Percentiles rank a stretch among this genome's conserved stretches.
These are phyloP conservation scores for Pherbina coryleti DNA, from an alignment of 2,888 invertebrate genomes.

Conservation along the genomic window DNA sequence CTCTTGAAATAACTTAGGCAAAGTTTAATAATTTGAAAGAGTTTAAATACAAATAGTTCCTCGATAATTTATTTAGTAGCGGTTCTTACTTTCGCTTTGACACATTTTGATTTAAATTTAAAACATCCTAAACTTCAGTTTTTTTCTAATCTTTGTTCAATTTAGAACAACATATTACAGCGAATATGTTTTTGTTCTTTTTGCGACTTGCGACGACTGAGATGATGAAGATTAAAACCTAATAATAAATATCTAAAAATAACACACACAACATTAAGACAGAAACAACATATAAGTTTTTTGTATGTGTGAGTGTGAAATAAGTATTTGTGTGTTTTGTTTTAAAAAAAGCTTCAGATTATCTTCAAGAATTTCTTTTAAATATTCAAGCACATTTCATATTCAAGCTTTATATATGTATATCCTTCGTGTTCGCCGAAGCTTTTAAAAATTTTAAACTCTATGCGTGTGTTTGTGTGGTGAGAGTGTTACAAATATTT, in stretches of 20 bases:
- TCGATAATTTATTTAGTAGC: no score
- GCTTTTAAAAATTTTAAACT: slow-evolving; percentile 28
- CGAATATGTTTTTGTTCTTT: slow-evolving; percentile 27
- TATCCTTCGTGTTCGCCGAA: slow-evolving; percentile 33
- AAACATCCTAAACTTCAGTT: slow-evolving; percentile 39
- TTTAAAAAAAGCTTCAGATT: neutral
- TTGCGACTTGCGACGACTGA: slow-evolving; percentile 29
- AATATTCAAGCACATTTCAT: neutral
- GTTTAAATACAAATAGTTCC: no score
- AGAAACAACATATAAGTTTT: slow-evolving; percentile 35
- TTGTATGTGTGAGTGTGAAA: slow-evolving; percentile 34
- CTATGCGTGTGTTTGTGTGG: slow-evolving; percentile 31
- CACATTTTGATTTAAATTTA: slow-evolving; percentile 25
- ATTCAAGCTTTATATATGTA: slow-evolving; percentile 27
- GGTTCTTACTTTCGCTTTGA: no score
- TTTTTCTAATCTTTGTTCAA: no score
- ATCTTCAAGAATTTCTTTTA: neutral
- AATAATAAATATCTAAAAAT: slow-evolving; percentile 50
- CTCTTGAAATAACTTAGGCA: no score
- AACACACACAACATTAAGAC: slow-evolving; percentile 43
- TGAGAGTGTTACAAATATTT: slow-evolving; percentile 30
- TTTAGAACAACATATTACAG: slow-evolving; percentile 35
- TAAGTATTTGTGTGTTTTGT: slow-evolving; percentile 40
- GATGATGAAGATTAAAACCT: slow-evolving; percentile 44
- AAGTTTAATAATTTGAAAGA: no score